Evolutionary conservation across 2,113 vertebrate species (phyloP).

Genomic region (Sapajus apella): DNA sequence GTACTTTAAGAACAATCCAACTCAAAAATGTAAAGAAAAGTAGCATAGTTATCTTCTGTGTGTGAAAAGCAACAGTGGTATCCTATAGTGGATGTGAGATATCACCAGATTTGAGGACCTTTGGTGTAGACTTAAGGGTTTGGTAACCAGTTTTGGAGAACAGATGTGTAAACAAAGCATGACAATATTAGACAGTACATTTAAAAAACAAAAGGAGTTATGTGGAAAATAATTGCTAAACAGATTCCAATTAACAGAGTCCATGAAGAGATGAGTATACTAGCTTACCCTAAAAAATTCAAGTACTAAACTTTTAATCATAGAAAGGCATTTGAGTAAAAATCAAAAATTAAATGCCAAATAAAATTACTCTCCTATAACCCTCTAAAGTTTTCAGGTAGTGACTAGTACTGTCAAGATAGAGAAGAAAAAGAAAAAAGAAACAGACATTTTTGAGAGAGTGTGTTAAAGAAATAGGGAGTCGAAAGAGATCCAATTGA

Average conservation of each 20-base stretch:
- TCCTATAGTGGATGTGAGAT: background rate
- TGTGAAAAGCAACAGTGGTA: background rate
- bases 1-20: background rate
- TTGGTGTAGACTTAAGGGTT: background rate
- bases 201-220: background rate
- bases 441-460: background rate
- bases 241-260: background rate
- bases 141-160: background rate
- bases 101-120: background rate
- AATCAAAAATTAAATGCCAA: background rate
- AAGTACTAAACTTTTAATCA: background rate
- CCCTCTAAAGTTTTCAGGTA: background rate
- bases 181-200: background rate
- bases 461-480: background rate
- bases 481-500: background rate
- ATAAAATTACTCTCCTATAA: background rate
- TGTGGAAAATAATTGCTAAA: background rate
- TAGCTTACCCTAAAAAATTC: background rate
- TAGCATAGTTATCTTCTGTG: background rate
- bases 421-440: background rate
- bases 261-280: background rate
- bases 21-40: background rate
- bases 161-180: background rate
- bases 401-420: background rate
- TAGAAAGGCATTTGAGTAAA: background rate